Evolutionary conservation across 2,888 invertebrate species (phyloP).

Genomic region (Oasisia sp.): DNA sequence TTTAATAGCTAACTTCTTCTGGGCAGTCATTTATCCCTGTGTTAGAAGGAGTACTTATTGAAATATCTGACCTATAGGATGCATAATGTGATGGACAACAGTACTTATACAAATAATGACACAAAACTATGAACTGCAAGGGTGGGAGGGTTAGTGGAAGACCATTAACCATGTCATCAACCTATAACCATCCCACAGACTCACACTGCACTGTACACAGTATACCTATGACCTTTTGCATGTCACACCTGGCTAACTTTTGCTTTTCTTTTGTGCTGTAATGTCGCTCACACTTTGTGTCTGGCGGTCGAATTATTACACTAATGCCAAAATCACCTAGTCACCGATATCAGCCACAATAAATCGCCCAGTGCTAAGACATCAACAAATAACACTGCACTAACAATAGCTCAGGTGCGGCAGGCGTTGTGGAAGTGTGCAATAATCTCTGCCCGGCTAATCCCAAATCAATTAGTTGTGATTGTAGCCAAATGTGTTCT

Average conservation of each 20-base stretch:
- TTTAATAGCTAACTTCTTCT: too few species aligned
- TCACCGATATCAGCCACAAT: background rate
- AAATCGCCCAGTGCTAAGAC: background rate
- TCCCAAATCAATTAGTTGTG: conserved; percentile 12
- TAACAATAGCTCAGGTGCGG: background rate
- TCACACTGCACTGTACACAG: too few species aligned
- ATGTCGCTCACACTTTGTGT: background rate
- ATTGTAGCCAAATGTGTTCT: background rate
- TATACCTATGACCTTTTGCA: background rate
- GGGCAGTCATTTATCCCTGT: too few species aligned
- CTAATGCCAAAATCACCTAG: background rate
- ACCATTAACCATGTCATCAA: background rate
- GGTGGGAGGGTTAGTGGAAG: background rate
- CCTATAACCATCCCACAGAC: too few species aligned
- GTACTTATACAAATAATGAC: background rate
- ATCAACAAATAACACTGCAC: background rate
- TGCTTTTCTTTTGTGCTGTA: background rate
- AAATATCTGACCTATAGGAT: too few species aligned
- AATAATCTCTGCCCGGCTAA: conserved; percentile 7
- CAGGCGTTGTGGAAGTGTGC: background rate
- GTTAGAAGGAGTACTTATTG: too few species aligned
- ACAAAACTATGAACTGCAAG: background rate
- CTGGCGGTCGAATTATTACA: background rate
- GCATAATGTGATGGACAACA: background rate
- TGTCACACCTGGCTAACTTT: background rate